Base-by-base conservation (phyloP, 2,888 invertebrate genomes). In the Idaea aversata region DNA sequence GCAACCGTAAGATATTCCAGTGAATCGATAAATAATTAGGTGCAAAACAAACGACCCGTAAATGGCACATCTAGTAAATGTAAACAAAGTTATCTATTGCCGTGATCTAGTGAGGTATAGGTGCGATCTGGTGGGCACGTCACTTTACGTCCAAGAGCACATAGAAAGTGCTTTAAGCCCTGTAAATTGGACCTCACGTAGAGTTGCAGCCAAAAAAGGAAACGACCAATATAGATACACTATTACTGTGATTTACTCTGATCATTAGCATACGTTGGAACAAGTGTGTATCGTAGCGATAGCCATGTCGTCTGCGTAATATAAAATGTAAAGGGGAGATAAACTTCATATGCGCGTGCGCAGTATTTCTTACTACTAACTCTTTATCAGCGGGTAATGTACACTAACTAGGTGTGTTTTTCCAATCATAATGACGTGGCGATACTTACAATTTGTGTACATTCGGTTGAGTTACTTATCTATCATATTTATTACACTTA, bases 361-460 rank as follows among this genome's bases (percentile, higher is more conserved):
- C 59, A 59, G 25, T 34, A 59, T 34, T 25, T 34, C 34, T 16
- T 15, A 25, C 15, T 10, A 10, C 59, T 15, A 36, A 5, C 59
- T 59, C 25, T 59, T 59, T 59, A 34, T 16, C 34, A 59, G 16
- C 34, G 34, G 61, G 66, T 59, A 60, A 62, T 36, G n/a, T 59
- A 15, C 47, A 47, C n/a, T 65, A 62, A 61, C 62, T 61, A 25
- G 63, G 60, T 61, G 64, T 67, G 60, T 67, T 67, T 67, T 67
- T 65, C 65, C 65, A 57, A 65, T 65, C 61, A 62, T 58, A 63
- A 66, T 62, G 64, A 61, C 59, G 64, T 63, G 63, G 64, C 60
- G 58, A 61, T 65, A 35, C 61, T 58, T 67, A 57, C 57, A 62
- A 25, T 16, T 65, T 63, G 65, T 68, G 60, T 65, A 63, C 63